Percentiles rank a stretch among this genome's conserved stretches.
Evolutionary conservation across 2,113 vertebrate species (phyloP).

Genomic region (Pseudolaguvia tuberculata): DNA sequence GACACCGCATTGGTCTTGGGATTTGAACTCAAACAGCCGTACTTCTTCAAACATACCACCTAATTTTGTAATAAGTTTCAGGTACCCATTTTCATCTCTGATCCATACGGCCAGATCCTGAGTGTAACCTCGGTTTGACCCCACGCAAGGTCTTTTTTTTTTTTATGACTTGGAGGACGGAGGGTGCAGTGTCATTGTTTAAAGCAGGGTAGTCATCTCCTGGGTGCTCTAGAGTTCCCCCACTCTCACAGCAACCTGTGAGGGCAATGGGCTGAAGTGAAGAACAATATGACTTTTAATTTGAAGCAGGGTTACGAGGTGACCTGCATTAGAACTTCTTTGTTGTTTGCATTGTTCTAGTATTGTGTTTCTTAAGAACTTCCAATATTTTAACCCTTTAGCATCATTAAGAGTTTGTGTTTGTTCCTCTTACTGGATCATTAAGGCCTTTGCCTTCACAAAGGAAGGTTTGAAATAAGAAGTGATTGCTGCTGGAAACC

Average conservation of each 20-base stretch:
- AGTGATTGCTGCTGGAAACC: no score
- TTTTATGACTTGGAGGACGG: neutral
- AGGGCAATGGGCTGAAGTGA: constrained; percentile 17
- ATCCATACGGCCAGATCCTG: neutral
- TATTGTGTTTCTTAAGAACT: constrained; percentile 15
- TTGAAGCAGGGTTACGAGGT: neutral
- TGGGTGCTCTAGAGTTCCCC: constrained; percentile 18
- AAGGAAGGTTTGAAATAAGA: neutral
- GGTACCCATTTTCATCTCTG: no score
- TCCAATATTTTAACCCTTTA: constrained; percentile 18
- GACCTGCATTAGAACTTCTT: neutral
- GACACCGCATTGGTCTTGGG: no score
- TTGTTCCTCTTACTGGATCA: neutral
- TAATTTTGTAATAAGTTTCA: neutral
- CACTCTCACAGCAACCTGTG: constrained; percentile 26
- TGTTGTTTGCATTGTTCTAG: constrained; percentile 29
- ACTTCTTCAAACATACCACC: no score
- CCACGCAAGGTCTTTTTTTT: neutral
- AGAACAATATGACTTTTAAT: constrained; percentile 33
- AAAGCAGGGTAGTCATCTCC: constrained; percentile 27
- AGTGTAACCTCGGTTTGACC: neutral
- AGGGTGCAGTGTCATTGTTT: constrained; percentile 2
- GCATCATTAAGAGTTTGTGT: constrained; percentile 17
- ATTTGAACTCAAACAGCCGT: no score
- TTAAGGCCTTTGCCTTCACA: neutral